phyloP scores from a whole-genome alignment of 2,888 invertebrate genomes.

The Cheilosia scutellata region DNA sequence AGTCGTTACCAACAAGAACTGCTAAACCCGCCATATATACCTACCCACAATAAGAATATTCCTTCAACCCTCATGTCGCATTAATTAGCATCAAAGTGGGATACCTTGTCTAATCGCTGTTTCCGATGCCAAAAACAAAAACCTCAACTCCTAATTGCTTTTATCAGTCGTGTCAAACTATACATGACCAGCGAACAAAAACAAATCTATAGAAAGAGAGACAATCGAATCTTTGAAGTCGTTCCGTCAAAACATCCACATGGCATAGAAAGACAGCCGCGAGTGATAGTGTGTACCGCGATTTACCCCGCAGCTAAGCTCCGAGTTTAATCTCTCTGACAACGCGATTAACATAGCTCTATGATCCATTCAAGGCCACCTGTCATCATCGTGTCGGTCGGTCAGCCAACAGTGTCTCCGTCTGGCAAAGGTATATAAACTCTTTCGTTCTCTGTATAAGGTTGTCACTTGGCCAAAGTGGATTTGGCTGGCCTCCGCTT shows the following conservation, averaged over 20 bases:
- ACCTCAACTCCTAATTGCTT: conserved; percentile 50
- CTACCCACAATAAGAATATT: no score
- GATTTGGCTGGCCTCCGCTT: conserved; percentile 58
- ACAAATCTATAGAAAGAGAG: conserved; percentile 6
- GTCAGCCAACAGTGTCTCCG: background rate
- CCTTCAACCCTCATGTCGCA: conserved; percentile 25
- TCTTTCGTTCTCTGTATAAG: conserved; percentile 49
- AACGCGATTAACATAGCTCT: conserved; percentile 70
- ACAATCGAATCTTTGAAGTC: conserved; percentile 66
- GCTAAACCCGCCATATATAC: no score
- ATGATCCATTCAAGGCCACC: conserved; percentile 70
- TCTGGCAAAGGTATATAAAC: background rate
- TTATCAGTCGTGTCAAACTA: conserved; percentile 54
- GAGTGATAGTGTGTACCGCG: conserved; percentile 23
- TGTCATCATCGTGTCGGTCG: conserved; percentile 52
- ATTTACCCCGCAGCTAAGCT: conserved; percentile 58
- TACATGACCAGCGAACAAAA: conserved; percentile 5
- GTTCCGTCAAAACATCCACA: conserved; percentile 65
- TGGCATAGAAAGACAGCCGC: conserved; percentile 1
- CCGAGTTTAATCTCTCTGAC: conserved; percentile 66
- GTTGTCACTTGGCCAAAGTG: conserved; percentile 70
- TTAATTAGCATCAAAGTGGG: conserved; percentile 44
- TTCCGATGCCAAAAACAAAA: conserved; percentile 41
- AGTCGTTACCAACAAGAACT: no score
- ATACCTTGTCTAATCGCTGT: conserved; percentile 39